Percentiles rank a stretch among this genome's conserved stretches.
Evolutionary conservation across 2,888 invertebrate species (phyloP).

Genomic region (Ptychoptera contaminata): DNA sequence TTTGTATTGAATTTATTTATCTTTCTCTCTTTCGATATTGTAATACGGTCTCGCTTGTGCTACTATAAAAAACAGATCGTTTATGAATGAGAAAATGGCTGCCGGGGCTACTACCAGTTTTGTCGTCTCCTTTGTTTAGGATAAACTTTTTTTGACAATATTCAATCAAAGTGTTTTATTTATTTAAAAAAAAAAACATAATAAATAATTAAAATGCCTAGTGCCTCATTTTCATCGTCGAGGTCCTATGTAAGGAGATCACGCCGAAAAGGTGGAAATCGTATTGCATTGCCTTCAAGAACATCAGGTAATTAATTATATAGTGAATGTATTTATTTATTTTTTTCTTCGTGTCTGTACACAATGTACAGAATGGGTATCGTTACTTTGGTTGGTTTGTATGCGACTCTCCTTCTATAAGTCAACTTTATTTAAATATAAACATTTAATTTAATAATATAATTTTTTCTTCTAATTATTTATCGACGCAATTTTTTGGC

Average conservation of each 20-base stretch:
- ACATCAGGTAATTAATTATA: slow-evolving; percentile 21
- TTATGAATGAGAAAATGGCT: slow-evolving; percentile 58
- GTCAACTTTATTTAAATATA: neutral
- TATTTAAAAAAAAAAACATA: slow-evolving; percentile 15
- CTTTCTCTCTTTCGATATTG: neutral
- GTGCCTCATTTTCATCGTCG: slow-evolving; percentile 86
- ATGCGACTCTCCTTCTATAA: neutral
- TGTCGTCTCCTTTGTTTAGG: slow-evolving; percentile 60
- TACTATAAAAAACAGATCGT: too few relatives aligned
- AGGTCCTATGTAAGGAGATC: slow-evolving; percentile 84
- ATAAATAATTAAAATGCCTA: slow-evolving; percentile 56
- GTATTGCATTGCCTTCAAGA: slow-evolving; percentile 37
- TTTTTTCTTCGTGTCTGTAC: slow-evolving; percentile 1
- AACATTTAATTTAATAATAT: too few relatives aligned
- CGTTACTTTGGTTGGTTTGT: too few relatives aligned
- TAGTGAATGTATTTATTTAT: neutral
- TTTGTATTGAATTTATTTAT: neutral
- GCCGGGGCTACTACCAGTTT: slow-evolving; percentile 45
- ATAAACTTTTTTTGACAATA: slow-evolving; percentile 22
- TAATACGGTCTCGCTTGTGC: neutral
- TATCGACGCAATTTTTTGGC: too few relatives aligned
- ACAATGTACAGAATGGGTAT: neutral
- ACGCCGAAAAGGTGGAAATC: slow-evolving; percentile 79
- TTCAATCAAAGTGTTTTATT: slow-evolving; percentile 13
- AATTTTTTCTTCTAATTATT: too few relatives aligned